Percentiles rank a stretch among this genome's conserved stretches.
Evolutionary conservation across 2,888 invertebrate genomes (phyloP).

Genomic region (Euplexia lucipara): DNA sequence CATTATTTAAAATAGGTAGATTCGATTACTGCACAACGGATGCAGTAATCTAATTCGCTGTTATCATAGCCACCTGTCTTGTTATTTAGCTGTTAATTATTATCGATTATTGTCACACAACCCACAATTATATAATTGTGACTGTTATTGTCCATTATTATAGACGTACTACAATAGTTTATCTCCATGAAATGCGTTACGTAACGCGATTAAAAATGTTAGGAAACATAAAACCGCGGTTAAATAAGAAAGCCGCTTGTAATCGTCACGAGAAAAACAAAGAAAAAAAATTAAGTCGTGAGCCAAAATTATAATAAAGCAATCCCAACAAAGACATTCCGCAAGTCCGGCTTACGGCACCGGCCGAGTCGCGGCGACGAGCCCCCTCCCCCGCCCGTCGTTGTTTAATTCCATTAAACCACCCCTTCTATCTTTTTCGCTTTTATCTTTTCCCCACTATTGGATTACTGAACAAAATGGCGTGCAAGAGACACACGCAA

Average conservation of each 20-base stretch:
- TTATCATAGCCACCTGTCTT: constrained; percentile 31
- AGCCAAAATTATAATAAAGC: constrained; percentile 77
- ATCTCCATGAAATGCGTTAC: constrained; percentile 19
- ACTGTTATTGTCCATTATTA: constrained; percentile 9
- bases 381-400: constrained; percentile 70
- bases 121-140: constrained; percentile 27
- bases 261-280: constrained; percentile 67
- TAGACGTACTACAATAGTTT: constrained; percentile 19
- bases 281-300: constrained; percentile 72
- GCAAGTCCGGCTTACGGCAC: constrained; percentile 85
- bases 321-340: constrained; percentile 87
- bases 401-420: constrained; percentile 91
- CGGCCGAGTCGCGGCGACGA: constrained; percentile 64
- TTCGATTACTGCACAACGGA: constrained; percentile 31
- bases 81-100: constrained; percentile 32
- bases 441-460: constrained; percentile 89
- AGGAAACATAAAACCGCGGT: constrained; percentile 52
- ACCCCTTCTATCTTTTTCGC: constrained; percentile 89
- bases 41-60: constrained; percentile 10
- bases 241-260: constrained; percentile 66
- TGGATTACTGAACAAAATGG: constrained; percentile 89
- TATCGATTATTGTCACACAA: constrained; percentile 33
- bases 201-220: constrained; percentile 47
- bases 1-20: constrained; percentile 39
- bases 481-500: constrained; percentile 88